phyloP scores from a whole-genome alignment of 2,113 vertebrate species.

The Macroglossus sobrinus region DNA sequence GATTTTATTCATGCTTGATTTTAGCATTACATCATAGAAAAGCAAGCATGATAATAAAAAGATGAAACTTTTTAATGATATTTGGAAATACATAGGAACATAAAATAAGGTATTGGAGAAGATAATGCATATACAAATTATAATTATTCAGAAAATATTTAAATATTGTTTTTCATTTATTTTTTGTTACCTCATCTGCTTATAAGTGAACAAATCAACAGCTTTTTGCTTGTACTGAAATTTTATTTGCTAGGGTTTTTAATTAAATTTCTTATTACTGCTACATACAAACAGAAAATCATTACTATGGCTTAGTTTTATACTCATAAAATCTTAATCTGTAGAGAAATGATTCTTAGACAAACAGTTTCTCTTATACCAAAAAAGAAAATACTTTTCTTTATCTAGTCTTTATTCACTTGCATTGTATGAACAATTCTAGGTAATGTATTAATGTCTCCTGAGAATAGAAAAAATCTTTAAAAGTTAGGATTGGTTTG shows the following conservation, averaged over 20 bases:
- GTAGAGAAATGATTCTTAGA: background rate
- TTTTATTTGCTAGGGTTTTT: constrained; percentile 20
- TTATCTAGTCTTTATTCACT: background rate
- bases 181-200: background rate
- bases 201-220: background rate
- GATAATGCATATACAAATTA: background rate
- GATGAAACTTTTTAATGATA: background rate
- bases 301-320: background rate
- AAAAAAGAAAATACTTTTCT: background rate
- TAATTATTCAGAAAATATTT: background rate
- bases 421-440: background rate
- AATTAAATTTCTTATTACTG: constrained; percentile 41
- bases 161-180: background rate
- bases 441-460: background rate
- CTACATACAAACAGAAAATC: background rate
- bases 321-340: background rate
- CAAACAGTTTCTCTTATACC: background rate
- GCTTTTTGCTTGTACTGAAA: background rate
- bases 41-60: background rate
- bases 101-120: background rate
- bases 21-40: background rate
- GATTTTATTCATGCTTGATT: background rate
- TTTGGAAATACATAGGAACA: background rate
- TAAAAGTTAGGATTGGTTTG: background rate
- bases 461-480: background rate